Evolutionary conservation across 2,888 invertebrate species (phyloP), one percentile per base, ranked within the genome.

Genomic region (Rhorus exstirpatorius): DNA sequence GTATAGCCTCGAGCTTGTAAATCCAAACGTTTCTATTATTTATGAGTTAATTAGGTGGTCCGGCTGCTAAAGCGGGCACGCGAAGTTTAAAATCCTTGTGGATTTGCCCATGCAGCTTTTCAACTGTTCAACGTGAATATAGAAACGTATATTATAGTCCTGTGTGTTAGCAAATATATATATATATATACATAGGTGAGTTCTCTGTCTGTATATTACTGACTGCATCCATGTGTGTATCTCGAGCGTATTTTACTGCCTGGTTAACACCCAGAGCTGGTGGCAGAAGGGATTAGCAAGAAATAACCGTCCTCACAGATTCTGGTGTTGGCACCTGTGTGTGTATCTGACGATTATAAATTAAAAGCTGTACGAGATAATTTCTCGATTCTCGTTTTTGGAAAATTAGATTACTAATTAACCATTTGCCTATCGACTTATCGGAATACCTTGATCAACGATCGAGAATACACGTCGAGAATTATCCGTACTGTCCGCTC

Each of bases 21-120:
- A 68, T 74, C 44, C 74, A 61, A 74, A 68, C 53, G 44, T 74
- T 74, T 79, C 67, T 68, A 79, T 74, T 79, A 79, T 79, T 79
- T 74, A 74, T 49, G 74, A 68, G 74, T 79, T 74, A 74, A 79
- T 79, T 74, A 68, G 74, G 61, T 53, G 68, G 53, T 53, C 71
- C 49, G 72, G 65, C 51, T 49, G 31, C 46, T 60, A 72, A 78
- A 70, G 53, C 67, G 65, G 17, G 12, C 8, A 31, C 46, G 61
- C 60, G 17, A 67, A 74, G 74, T 60, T 53, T 60, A 79, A 79
- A 79, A 79, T 79, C 68, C 79, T 21, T 31, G 60, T 74, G 74
- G 44, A 79, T 79, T 79, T 74, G 44, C 26, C 41, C 31, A 21
- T 2, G 35, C 41, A 44, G 79, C 74, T 79, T 74, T 68, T 74